Evolutionary conservation across 2,113 vertebrate genomes (phyloP), one percentile per base, ranked within the genome.

Genomic region (Takifugu flavidus): DNA sequence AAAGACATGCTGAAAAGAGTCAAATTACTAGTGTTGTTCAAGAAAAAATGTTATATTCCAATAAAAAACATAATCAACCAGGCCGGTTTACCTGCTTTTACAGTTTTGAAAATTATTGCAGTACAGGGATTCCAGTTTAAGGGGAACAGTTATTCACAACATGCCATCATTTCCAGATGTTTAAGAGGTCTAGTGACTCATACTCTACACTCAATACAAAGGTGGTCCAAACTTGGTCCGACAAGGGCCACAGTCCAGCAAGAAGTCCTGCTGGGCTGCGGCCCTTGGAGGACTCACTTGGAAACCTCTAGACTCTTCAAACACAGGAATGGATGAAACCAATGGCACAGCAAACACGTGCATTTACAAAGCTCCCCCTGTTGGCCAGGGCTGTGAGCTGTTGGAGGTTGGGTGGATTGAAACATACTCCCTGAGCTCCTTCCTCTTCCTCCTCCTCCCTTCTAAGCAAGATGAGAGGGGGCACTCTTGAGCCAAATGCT

Each of bases 361-460:
- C 87, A 79, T 78, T 76, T 12, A 47, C 62, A 59, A 65, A 54
- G 2, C 77, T 46, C 69, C 53, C 59, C 71, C 72, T 72, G 29
- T 58, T 29, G 65, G 62, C 25, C 46, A 15, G 8, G 69, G 75
- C 58, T 74, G 58, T 65, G 49, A 46, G 28, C 60, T 72, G 56
- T 59, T 27, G 27, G 7, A 47, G 67, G 14, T 44, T 42, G 53
- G 43, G 4, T 45, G 49, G 4, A 55, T 31, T 72, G 10, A 52
- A 79, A 92, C 91, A 65, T 92, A 92, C 91, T 91, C 88, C 91
- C 88, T 92, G 90, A 82, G 85, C 86, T 84, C 88, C 90, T 77
- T 89, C 87, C 72, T 89, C 85, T 73, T 90, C 87, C 79, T 89
- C 89, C 27, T 89, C 86, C 80, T 89, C 89, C 63, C 74, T 88